phyloP scores from a whole-genome alignment of 1,140 invertebrate species.

The Tigriopus japonicus region DNA sequence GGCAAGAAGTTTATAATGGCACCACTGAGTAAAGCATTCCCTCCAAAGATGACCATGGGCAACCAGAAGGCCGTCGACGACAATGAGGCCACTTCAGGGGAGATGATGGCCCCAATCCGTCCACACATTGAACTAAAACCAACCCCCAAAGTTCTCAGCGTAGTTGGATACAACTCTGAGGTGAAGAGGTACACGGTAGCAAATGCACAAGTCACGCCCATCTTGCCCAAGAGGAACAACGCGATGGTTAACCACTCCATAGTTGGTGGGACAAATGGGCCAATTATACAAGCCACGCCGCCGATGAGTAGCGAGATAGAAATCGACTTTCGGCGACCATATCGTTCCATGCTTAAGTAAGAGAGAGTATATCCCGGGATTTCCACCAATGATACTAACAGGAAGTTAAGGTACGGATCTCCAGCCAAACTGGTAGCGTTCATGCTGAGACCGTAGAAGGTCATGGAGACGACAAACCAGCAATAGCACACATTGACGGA shows the following conservation, averaged over 20 bases:
- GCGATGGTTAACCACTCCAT: background rate
- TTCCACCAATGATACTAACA: background rate
- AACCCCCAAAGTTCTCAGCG: background rate
- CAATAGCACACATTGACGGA: background rate
- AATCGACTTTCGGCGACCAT: background rate
- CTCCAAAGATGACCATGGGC: conserved; percentile 36
- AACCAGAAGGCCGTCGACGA: background rate
- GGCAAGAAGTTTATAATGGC: conserved; percentile 30
- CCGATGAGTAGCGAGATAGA: background rate
- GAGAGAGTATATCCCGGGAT: conserved; percentile 1
- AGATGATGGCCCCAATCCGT: conserved; percentile 4
- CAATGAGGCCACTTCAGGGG: background rate
- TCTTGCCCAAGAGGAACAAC: conserved; percentile 16
- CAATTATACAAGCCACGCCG: background rate
- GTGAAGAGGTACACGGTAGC: conserved; percentile 25
- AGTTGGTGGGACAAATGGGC: background rate
- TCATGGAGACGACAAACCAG: background rate
- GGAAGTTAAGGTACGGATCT: background rate
- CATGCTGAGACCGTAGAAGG: conserved; percentile 2
- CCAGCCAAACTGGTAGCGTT: conserved; percentile 1
- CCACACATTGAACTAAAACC: background rate
- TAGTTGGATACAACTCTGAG: conserved; percentile 30
- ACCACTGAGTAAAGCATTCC: conserved; percentile 31
- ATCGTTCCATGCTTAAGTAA: conserved; percentile 1
- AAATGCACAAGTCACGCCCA: conserved; percentile 19